Base-by-base conservation (phyloP, 2,888 invertebrate species). In the Machimus atricapillus region DNA sequence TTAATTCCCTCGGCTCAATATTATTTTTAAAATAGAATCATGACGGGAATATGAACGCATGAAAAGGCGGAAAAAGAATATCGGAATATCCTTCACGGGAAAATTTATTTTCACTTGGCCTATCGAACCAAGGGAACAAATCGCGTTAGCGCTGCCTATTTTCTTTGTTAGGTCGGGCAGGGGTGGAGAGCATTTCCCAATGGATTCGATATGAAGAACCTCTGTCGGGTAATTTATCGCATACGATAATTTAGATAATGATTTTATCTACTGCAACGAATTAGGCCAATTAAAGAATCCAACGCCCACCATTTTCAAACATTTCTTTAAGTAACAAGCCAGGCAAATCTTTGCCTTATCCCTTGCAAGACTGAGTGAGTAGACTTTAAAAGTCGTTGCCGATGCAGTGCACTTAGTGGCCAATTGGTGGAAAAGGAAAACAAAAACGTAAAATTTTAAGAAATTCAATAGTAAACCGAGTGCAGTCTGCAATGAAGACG, bases 281-380 rank as follows among this genome's bases (percentile, higher is more conserved):
- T 82, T 82, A 82, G 82, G 82, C 82, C 82, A 82, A 82, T 82
- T 81, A 82, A 82, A 82, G 82, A 82, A 82, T 40, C 34, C 43
- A 46, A 16, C 43, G 34, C 8, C 2, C n/a, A 5, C 23, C 58
- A 40, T 66, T 27, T 81, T 12, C 56, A 81, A 81, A 56, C 56
- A 46, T 23, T 19, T 82, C 56, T 82, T 82, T 19, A 82, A 82
- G 58, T 31, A 79, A 14, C 27, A 16, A 52, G 56, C n/a, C 8
- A 31, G n/a, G 27, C 27, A 37, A 34, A 37, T 82, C 23, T 34
- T 14, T 37, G 9, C 34, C 37, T n/a, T n/a, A 23, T 82, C 19
- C 8, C 78, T 14, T 6, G 8, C 8, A 37, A 7, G 14, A 40
- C 40, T 3, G 27, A 43, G 8, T 40, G n/a, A n/a, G 46, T 19